These are phyloP conservation scores for Hyperoodon ampullatus DNA, from an alignment of 2,113 vertebrate species.

Conservation along the genomic window DNA sequence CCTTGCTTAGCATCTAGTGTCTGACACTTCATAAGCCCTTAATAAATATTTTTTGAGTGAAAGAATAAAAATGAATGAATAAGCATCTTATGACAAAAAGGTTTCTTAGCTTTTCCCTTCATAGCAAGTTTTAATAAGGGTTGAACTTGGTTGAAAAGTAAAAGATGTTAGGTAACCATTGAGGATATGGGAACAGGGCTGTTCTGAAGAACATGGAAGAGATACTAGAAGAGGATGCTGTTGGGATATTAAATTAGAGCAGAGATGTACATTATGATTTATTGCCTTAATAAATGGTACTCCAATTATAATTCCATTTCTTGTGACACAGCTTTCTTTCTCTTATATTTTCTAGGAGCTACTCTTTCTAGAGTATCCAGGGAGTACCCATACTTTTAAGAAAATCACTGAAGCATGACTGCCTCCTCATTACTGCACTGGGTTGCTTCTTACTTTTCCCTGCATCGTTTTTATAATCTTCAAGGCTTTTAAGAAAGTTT, in stretches of 20 bases:
- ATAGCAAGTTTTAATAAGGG: not conserved
- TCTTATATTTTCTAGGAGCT: conserved; percentile 29
- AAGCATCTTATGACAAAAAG: not conserved
- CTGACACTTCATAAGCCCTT: not conserved
- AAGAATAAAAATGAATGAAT: not conserved
- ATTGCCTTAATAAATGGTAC: not conserved
- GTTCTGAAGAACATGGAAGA: not conserved
- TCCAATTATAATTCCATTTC: conserved; percentile 26
- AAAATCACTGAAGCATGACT: conserved; percentile 11
- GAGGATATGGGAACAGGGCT: not conserved
- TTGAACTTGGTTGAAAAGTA: not conserved
- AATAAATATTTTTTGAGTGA: conserved; percentile 16
- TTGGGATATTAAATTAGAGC: not conserved
- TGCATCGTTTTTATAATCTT: not conserved
- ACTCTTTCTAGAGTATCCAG: not conserved
- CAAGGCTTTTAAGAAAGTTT: conserved; percentile 26
- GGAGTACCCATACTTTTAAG: not conserved
- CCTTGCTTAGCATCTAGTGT: not conserved
- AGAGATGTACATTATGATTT: not conserved
- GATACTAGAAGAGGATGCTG: not conserved
- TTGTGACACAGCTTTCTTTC: not conserved
- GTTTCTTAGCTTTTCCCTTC: not conserved
- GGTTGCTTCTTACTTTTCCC: conserved; percentile 28
- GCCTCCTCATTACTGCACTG: not conserved
- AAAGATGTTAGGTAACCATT: not conserved